A percentile compares a stretch with the other conserved stretches of the same genome.
phyloP scores from a whole-genome alignment of 2,888 invertebrate species.

The Acheta domesticus region DNA sequence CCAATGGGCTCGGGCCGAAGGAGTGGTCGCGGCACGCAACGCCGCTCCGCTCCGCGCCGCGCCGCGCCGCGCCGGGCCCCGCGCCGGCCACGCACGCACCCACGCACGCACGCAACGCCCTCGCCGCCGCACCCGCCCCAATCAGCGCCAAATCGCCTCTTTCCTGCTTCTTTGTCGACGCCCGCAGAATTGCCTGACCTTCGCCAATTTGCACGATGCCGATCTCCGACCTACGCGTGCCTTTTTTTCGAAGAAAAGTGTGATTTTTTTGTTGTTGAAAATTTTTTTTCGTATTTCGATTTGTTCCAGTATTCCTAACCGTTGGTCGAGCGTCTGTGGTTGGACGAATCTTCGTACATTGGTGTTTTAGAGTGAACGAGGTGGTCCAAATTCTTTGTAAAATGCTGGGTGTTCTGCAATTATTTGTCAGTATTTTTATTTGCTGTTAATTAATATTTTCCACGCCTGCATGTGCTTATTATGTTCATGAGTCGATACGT shows the following conservation, averaged over 20 bases:
- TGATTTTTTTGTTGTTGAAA: not conserved
- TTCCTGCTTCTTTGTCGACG: constrained; percentile 18
- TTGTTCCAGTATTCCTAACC: too few species aligned
- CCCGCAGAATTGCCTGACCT: not conserved
- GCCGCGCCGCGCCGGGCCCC: not conserved
- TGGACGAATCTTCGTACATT: too few species aligned
- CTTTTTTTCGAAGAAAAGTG: not conserved
- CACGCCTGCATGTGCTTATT: too few species aligned
- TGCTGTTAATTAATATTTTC: too few species aligned
- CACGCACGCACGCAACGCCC: not conserved
- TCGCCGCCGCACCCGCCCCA: not conserved
- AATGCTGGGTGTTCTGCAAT: too few species aligned
- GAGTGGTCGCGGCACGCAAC: not conserved
- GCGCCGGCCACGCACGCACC: not conserved
- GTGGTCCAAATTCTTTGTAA: too few species aligned
- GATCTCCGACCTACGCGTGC: not conserved
- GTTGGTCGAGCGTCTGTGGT: too few species aligned
- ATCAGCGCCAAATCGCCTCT: constrained; percentile 18
- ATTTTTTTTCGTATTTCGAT: too few species aligned
- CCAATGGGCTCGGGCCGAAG: not conserved
- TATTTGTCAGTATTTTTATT: too few species aligned
- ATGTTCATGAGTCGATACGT: too few species aligned
- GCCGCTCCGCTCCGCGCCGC: not conserved
- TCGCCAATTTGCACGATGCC: constrained; percentile 5
- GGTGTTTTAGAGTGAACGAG: too few species aligned